Evolutionary conservation across 2,113 vertebrate genomes (phyloP).

Genomic region (Cyanoramphus novaezelandiae): DNA sequence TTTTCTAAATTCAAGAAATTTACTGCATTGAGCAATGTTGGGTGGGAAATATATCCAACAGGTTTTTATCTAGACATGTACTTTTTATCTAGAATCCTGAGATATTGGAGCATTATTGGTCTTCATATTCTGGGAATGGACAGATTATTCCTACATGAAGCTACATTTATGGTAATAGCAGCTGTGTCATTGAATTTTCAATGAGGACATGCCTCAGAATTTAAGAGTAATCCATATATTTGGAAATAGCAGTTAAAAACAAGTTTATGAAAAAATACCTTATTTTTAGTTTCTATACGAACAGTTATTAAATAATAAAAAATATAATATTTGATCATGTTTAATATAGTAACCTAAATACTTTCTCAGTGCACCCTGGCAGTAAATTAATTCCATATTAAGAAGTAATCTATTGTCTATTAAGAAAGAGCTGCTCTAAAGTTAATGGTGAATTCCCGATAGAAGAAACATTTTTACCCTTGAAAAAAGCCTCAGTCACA

Average conservation of each 20-base stretch:
- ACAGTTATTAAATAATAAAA: background rate
- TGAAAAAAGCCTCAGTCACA: background rate
- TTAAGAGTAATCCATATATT: background rate
- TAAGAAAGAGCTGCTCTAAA: background rate
- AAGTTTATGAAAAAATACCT: background rate
- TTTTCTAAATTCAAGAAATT: background rate
- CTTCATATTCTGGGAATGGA: background rate
- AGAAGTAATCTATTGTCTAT: background rate
- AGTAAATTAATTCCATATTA: background rate
- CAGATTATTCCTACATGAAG: background rate
- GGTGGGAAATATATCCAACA: background rate
- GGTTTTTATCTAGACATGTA: background rate
- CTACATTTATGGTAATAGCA: background rate
- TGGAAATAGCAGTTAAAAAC: background rate
- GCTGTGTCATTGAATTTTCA: background rate
- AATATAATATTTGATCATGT: background rate
- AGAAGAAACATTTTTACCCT: background rate
- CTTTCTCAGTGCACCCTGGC: background rate
- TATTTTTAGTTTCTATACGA: background rate
- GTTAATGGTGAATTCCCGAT: background rate
- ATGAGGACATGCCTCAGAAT: background rate
- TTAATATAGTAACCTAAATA: background rate
- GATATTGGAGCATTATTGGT: background rate
- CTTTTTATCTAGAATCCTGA: background rate
- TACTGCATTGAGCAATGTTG: background rate